Conservation (phyloP, 2,113 vertebrate species). For the Porphyrio hochstetteri region DNA sequence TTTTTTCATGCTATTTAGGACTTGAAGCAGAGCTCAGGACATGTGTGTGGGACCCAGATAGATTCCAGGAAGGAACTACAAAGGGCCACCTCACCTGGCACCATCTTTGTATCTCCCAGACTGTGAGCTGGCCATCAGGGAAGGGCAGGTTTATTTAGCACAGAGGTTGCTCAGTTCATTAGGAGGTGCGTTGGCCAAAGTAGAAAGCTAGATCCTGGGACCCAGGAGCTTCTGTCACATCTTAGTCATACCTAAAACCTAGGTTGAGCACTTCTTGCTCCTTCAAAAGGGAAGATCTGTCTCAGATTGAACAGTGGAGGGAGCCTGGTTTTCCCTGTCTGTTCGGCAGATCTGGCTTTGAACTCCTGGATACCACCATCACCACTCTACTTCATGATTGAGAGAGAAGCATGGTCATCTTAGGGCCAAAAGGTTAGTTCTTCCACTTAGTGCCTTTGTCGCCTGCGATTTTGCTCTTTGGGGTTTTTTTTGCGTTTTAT, state of each 20-base stretch:
- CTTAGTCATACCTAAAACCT: neutral
- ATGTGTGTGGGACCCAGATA: neutral
- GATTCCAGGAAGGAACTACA: neutral
- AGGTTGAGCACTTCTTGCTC: neutral
- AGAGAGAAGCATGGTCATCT: neutral
- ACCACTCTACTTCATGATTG: accelerated
- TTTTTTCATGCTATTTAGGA: neutral
- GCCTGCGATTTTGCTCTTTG: neutral
- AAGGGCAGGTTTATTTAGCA: neutral
- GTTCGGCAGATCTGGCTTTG: neutral
- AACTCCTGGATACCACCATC: accelerated
- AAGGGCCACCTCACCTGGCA: neutral
- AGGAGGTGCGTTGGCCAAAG: neutral
- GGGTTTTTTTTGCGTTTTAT: neutral
- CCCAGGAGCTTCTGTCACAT: neutral
- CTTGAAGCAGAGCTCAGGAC: neutral
- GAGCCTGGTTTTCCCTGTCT: neutral
- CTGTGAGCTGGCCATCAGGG: neutral
- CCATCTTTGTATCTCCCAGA: neutral
- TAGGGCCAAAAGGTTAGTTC: neutral
- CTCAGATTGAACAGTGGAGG: neutral
- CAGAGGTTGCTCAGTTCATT: neutral
- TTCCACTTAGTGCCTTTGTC: neutral
- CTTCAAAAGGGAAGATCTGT: neutral
- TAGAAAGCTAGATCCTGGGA: neutral